Base-by-base conservation (phyloP, 2,888 invertebrate genomes). In the Stenotaenia linearis region DNA sequence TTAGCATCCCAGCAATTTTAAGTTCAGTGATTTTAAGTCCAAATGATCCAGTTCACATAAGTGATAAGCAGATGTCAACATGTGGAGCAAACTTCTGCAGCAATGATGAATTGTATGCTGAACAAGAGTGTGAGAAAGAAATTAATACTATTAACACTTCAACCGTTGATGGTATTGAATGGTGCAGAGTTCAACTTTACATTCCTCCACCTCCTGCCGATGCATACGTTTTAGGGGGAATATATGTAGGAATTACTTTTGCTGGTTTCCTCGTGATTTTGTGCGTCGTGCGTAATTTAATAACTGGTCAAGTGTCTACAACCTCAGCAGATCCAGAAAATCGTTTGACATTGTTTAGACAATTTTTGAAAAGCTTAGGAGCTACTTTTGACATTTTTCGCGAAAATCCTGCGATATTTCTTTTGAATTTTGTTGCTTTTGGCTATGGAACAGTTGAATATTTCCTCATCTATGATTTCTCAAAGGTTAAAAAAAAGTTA, bases 21-120 rank as follows among this genome's bases (percentile, higher is more conserved):
- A 18, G 28, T n/a, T 56, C 78, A 9, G n/a, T 61, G 3, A 61
- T 78, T 18, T 30, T 78, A n/a, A 78, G 56, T 61, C 78, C 78
- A 18, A 35, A 37, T 6, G 1, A 7, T 30, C 23, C 30, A 28
- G 78, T 15, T 12, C 61, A 30, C 9, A 61, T 78, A 15, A 78
- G 30, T 32, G 61, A 32, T 1, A 1, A 25, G 5, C 61, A 78
- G 61, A 21, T 61, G 21, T 6, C 32, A 12, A 10, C 15, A 0
- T 78, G 78, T 61, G 78, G 78, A 7, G 12, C 56, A 1, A 21
- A 7, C 0, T 37, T 35, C 23, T 37, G 76, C 10, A 25, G 25
- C 12, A 21, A 23, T 10, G 21, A 28, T 25, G 28, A 69, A 10
- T 69, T 69, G 69, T 9, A 69, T 4, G 69, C 69, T 1, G 69